Evolutionary conservation across 2,797 vertebrate genomes (phyloP).

Genomic region (Catamblyrhynchus diadema): DNA sequence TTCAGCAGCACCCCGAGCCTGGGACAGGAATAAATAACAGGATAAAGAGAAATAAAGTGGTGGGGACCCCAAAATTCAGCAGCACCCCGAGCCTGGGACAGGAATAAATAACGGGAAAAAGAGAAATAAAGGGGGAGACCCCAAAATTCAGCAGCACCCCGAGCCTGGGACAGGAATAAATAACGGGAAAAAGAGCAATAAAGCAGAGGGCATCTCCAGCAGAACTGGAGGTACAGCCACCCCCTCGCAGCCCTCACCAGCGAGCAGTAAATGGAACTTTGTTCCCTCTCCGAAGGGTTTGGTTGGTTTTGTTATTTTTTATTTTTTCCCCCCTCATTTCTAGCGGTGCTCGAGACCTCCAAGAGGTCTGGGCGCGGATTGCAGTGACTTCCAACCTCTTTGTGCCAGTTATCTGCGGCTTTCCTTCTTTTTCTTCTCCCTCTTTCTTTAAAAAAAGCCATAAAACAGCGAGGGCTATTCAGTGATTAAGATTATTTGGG

Average conservation of each 20-base stretch:
- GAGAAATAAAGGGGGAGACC: no score
- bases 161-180: no score
- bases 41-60: neutral
- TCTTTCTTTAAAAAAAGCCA: slow-evolving; percentile 47
- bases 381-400: slow-evolving; percentile 61
- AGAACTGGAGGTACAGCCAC: neutral
- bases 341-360: slow-evolving; percentile 23
- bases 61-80: no score
- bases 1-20: no score
- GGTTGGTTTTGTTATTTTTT: neutral
- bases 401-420: slow-evolving; percentile 63
- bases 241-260: neutral
- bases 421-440: neutral
- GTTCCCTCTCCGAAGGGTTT: neutral
- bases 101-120: no score
- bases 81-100: no score
- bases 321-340: fast-evolving
- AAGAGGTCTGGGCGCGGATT: slow-evolving; percentile 43
- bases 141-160: no score
- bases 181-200: neutral
- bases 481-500: slow-evolving; percentile 44
- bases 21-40: no score
- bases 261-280: neutral
- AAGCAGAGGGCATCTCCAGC: neutral
- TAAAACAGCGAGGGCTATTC: slow-evolving; percentile 21